A percentile compares a stretch with the other conserved stretches of the same genome.
Conservation (phyloP, 2,113 vertebrate genomes). For the Mesembrinibis cayennensis region DNA sequence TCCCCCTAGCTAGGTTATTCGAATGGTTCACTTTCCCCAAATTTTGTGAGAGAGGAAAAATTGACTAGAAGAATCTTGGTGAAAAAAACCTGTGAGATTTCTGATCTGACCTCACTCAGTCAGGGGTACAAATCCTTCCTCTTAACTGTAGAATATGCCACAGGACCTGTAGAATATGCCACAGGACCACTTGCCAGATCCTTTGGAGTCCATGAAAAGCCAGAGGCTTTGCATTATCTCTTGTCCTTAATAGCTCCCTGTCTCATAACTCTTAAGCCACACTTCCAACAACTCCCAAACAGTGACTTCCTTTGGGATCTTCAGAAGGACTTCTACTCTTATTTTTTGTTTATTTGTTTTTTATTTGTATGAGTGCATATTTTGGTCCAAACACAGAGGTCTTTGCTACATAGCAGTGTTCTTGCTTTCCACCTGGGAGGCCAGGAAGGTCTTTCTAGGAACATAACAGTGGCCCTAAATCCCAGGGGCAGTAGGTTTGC, state of each 20-base stretch:
- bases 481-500: background rate
- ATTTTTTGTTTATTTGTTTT: background rate
- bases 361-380: background rate
- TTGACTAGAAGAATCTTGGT: background rate
- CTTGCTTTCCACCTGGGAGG: background rate
- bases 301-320: background rate
- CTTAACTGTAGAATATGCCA: background rate
- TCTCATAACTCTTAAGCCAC: background rate
- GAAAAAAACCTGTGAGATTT: background rate
- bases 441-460: background rate
- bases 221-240: background rate
- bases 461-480: background rate
- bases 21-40: background rate
- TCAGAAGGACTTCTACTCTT: background rate
- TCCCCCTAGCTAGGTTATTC: background rate
- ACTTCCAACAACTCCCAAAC: background rate
- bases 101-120: background rate
- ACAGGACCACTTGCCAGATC: background rate
- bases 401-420: background rate
- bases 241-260: background rate
- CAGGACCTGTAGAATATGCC: background rate
- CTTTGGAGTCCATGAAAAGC: background rate
- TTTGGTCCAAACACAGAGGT: background rate
- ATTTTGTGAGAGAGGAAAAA: background rate
- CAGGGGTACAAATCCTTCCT: background rate